Conservation (phyloP, 1,140 invertebrate species). For the Reticulitermes speratus region DNA sequence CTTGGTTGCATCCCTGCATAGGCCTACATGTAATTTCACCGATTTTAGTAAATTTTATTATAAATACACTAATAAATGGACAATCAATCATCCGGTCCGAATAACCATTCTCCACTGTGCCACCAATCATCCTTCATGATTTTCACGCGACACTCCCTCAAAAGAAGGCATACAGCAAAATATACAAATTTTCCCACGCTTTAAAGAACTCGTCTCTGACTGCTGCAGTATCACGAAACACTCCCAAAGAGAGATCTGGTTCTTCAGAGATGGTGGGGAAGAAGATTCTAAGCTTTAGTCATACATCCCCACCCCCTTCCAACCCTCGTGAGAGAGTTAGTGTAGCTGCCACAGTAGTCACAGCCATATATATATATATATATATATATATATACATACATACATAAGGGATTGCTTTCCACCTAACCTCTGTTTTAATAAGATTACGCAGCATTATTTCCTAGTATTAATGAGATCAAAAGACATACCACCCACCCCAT, state of each 20-base stretch:
- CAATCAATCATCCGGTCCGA: too few species aligned
- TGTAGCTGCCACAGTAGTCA: background rate
- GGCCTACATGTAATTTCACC: too few species aligned
- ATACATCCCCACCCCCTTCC: background rate
- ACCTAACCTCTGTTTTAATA: constrained; percentile 59
- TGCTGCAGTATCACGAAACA: background rate
- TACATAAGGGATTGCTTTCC: constrained; percentile 16
- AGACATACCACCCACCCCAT: constrained; percentile 38
- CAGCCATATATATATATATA: background rate
- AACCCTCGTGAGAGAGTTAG: background rate
- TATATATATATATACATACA: background rate
- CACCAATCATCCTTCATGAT: background rate
- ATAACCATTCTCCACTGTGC: too few species aligned
- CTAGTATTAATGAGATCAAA: constrained; percentile 62
- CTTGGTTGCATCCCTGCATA: too few species aligned
- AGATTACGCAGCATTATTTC: constrained; percentile 65
- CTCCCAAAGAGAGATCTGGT: background rate
- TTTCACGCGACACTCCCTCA: background rate
- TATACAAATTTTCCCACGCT: background rate
- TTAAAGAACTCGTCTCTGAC: background rate
- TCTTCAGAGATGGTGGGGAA: background rate
- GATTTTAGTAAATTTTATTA: too few species aligned
- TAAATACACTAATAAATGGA: too few species aligned
- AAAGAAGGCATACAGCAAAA: background rate
- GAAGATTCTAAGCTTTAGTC: constrained; percentile 14